Evolutionary conservation across 2,113 vertebrate genomes (phyloP), one percentile per base, ranked within the genome.

Genomic region (Haemorhous mexicanus): DNA sequence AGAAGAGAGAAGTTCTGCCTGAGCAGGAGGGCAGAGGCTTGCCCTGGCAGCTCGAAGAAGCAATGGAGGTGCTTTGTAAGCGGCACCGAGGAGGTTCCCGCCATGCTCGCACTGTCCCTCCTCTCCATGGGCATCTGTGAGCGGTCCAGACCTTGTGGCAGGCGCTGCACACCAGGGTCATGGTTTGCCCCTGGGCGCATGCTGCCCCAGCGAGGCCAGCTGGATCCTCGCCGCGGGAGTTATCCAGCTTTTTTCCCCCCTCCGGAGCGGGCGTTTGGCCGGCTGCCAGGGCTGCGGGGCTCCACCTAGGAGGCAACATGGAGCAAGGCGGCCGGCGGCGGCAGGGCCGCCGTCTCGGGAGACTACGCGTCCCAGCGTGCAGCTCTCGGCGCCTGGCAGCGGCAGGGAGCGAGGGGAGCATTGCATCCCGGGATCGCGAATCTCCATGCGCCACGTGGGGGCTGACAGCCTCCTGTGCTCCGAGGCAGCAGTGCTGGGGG

Each of bases 321-420:
- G 96, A 96, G 93, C 8, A 16, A 69, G 90, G 88, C 59, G 44
- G 95, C 78, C 69, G 63, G n/a, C 9, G 24, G 93, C 13, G 2
- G 66, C 6, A 27, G 87, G 86, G 90, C 93, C 3, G 28, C 50
- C 0, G 46, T 81, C 93, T 88, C 93, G 10, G 14, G 89, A 90
- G 85, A 89, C 94, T 94, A 88, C 91, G 14, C 47, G 79, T 94
- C 94, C 85, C 89, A 77, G 95, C 69, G 94, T 95, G 87, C 92
- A 86, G 86, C 87, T 19, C 92, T 91, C 76, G 3, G 74, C 2
- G 47, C 85, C 4, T 46, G 87, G 83, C 88, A 63, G 77, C 17
- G 4, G 69, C 7, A 0, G n/a, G 85, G 62, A 84, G 46, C 8
- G 20, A 69, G 43, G 46, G 72, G 61, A 95, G 94, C 41, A 1